phyloP scores from a whole-genome alignment of 2,888 invertebrate species.

The Drosophila percnosoma region DNA sequence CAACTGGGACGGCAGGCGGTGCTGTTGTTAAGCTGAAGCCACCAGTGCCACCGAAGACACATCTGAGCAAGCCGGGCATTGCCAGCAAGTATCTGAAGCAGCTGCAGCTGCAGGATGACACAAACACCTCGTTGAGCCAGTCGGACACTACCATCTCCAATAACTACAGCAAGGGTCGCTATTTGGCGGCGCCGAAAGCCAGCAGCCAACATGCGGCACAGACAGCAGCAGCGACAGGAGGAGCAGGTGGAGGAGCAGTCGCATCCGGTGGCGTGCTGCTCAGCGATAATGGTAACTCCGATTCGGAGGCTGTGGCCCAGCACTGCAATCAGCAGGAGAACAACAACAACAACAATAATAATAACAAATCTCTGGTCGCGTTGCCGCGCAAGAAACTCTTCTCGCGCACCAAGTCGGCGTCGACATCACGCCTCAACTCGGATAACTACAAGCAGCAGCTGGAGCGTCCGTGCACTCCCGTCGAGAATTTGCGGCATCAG shows the following conservation, averaged over 20 bases:
- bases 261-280: conserved; percentile 39
- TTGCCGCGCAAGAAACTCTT: conserved; percentile 88
- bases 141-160: conserved; percentile 85
- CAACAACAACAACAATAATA: conserved; percentile 74
- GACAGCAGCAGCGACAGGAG: conserved; percentile 39
- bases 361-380: conserved; percentile 33
- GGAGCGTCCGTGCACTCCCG: conserved; percentile 89
- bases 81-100: conserved; percentile 84
- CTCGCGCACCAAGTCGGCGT: conserved; percentile 89
- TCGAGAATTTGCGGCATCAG: conserved; percentile 92
- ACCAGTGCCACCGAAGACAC: conserved; percentile 82
- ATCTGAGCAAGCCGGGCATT: conserved; percentile 77
- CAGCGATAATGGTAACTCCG: conserved; percentile 84
- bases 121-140: conserved; percentile 83
- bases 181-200: conserved; percentile 65
- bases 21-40: conserved; percentile 64
- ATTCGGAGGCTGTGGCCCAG: conserved; percentile 73
- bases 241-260: neutral
- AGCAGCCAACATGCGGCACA: conserved; percentile 14
- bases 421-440: conserved; percentile 89
- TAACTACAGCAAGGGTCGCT: conserved; percentile 82
- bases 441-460: conserved; percentile 61
- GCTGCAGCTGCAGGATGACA: conserved; percentile 82
- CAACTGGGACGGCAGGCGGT: conserved; percentile 12
- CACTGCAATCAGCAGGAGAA: conserved; percentile 85